These are phyloP conservation scores for Maccullochella peelii DNA, from an alignment of 2,113 vertebrate genomes.

Conservation along the genomic window DNA sequence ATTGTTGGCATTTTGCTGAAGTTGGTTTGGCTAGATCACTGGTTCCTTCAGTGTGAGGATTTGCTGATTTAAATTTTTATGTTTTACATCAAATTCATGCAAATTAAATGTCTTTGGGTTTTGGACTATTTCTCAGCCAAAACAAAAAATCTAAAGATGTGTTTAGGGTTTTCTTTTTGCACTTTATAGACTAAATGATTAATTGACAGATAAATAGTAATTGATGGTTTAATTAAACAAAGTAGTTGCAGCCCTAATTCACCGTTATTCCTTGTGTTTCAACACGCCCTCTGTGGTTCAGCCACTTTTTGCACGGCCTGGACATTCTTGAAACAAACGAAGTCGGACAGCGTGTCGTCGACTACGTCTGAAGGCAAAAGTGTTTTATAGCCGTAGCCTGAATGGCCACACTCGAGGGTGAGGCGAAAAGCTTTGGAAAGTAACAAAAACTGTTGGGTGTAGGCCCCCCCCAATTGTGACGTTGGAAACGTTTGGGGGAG, in stretches of 20 bases:
- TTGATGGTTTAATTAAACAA: neutral
- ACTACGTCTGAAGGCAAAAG: neutral
- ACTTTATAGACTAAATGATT: neutral
- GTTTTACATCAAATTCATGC: no score
- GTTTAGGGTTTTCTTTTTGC: neutral
- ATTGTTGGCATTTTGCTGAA: neutral
- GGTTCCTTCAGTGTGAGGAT: neutral
- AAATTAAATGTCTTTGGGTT: no score
- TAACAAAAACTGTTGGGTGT: neutral
- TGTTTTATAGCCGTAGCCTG: neutral
- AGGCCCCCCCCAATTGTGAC: neutral
- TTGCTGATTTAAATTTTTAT: neutral
- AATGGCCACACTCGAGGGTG: neutral
- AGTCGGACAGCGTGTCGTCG: neutral
- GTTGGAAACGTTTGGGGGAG: neutral
- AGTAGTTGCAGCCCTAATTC: neutral
- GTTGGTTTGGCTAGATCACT: neutral
- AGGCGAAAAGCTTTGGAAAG: slow-evolving; percentile 1
- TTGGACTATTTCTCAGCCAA: no score
- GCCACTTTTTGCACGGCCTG: neutral
- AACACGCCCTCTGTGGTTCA: no score
- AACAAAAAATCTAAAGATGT: no score
- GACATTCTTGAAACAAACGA: neutral
- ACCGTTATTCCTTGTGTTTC: no score
- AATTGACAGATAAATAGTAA: neutral